Evolutionary conservation across 1,140 invertebrate species (phyloP).

Genomic region (Drosophila equinoxialis): DNA sequence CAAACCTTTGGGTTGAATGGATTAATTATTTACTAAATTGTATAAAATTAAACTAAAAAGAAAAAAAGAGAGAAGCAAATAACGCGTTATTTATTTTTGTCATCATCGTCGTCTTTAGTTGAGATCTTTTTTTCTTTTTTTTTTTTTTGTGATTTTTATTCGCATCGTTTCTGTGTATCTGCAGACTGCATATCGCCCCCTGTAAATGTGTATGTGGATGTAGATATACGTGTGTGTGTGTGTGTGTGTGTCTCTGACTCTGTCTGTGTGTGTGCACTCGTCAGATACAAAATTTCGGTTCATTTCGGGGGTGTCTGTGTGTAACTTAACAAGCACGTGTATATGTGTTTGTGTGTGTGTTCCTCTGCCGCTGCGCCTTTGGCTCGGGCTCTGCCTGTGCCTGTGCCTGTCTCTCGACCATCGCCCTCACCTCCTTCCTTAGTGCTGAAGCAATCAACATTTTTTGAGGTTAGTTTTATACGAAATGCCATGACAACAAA

Average conservation of each 20-base stretch:
- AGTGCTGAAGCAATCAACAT: slow-evolving; percentile 67
- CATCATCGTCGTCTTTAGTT: slow-evolving; percentile 49
- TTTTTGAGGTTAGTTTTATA: slow-evolving; percentile 73
- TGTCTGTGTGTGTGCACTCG: slow-evolving; percentile 38
- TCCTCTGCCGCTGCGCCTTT: slow-evolving; percentile 53
- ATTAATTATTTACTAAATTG: slow-evolving; percentile 15
- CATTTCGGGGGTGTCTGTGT: slow-evolving; percentile 57
- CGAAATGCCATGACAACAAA: slow-evolving; percentile 6
- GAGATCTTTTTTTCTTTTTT: background rate
- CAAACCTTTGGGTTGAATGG: background rate
- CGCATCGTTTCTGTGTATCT: slow-evolving; percentile 35
- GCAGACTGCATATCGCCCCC: slow-evolving; percentile 11
- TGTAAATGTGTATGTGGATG: slow-evolving; percentile 42
- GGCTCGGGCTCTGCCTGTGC: slow-evolving; percentile 17
- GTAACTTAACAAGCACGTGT: slow-evolving; percentile 63
- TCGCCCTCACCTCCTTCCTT: slow-evolving; percentile 20
- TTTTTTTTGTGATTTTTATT: slow-evolving; percentile 28
- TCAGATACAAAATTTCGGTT: slow-evolving; percentile 51
- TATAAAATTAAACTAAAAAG: slow-evolving; percentile 10
- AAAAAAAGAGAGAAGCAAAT: background rate
- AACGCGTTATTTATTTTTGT: slow-evolving; percentile 32
- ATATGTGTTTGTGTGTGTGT: slow-evolving; percentile 53
- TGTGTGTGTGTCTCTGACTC: slow-evolving; percentile 47
- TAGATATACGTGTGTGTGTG: slow-evolving; percentile 13
- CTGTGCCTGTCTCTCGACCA: slow-evolving; percentile 3